These are phyloP conservation scores for Varanus komodoensis DNA, from an alignment of 2,113 vertebrate genomes.

Conservation along the genomic window DNA sequence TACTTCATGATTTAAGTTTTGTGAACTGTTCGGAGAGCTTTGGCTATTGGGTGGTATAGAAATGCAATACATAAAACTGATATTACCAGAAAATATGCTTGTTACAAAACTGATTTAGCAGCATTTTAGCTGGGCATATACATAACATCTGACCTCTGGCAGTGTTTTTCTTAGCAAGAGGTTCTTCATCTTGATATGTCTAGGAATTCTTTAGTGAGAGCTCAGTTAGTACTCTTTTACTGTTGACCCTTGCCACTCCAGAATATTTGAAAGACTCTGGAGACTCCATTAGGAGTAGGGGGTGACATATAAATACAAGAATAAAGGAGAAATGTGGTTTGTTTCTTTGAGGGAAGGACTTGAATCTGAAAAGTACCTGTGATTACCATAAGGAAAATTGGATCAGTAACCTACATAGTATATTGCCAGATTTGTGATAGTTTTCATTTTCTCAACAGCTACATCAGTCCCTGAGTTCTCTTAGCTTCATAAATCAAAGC, in stretches of 20 bases:
- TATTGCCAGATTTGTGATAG: not conserved
- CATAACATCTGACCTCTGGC: not conserved
- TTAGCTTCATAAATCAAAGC: not conserved
- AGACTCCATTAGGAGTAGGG: too few relatives aligned
- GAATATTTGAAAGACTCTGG: not conserved
- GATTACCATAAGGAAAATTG: not conserved
- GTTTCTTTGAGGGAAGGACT: not conserved
- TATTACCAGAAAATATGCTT: not conserved
- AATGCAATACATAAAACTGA: not conserved
- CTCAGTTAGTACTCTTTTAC: not conserved
- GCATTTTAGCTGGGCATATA: not conserved
- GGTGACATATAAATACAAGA: too few relatives aligned
- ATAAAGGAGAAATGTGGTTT: not conserved
- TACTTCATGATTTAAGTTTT: not conserved
- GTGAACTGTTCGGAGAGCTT: too few relatives aligned
- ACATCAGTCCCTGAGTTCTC: not conserved
- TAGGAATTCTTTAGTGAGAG: not conserved
- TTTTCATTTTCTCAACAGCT: not conserved
- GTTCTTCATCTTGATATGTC: not conserved
- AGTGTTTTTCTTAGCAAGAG: not conserved
- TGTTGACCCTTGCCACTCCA: not conserved
- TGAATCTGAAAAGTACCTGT: slow-evolving; percentile 1
- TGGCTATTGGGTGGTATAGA: too few relatives aligned
- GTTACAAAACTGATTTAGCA: accelerated
- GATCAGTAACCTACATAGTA: not conserved